Evolutionary conservation across 2,888 invertebrate species (phyloP).

Genomic region (Ichneumon xanthorius): DNA sequence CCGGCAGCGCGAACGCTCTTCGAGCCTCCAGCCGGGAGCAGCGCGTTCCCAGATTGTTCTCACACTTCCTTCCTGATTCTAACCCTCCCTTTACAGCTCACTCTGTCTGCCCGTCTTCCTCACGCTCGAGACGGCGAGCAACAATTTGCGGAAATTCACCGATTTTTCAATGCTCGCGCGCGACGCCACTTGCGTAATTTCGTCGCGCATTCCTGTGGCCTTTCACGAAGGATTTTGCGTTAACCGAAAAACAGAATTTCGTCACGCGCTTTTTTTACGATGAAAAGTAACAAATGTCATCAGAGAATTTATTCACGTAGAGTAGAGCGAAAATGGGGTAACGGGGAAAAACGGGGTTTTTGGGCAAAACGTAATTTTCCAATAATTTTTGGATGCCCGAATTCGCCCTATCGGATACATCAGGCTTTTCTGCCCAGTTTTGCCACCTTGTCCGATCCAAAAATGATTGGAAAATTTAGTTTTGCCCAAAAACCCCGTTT

Average conservation of each 20-base stretch:
- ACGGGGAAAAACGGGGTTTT: too few species aligned
- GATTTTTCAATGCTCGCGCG: neutral
- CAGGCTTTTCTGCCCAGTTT: too few species aligned
- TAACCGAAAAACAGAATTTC: neutral
- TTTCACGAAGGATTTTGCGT: neutral
- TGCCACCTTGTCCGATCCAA: too few species aligned
- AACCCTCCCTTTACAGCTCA: conserved; percentile 11
- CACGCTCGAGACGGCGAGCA: neutral
- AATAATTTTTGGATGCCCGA: too few species aligned
- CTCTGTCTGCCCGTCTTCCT: conserved; percentile 33
- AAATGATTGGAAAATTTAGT: too few species aligned
- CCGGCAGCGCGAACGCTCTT: conserved; percentile 37
- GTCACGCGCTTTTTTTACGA: neutral
- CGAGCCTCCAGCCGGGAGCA: conserved; percentile 32
- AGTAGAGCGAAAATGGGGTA: too few species aligned
- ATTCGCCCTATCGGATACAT: too few species aligned
- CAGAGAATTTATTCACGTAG: too few species aligned
- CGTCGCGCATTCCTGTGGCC: neutral
- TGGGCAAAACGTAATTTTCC: too few species aligned
- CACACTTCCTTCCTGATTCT: conserved; percentile 64
- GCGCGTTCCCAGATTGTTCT: conserved; percentile 66
- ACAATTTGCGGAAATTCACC: conserved; percentile 12
- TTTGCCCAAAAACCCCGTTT: too few species aligned
- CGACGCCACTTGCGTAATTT: neutral
- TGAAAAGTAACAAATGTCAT: neutral